These are phyloP conservation scores for Clarias macrocephalus DNA, from an alignment of 2,113 vertebrate species.

Conservation along the genomic window DNA sequence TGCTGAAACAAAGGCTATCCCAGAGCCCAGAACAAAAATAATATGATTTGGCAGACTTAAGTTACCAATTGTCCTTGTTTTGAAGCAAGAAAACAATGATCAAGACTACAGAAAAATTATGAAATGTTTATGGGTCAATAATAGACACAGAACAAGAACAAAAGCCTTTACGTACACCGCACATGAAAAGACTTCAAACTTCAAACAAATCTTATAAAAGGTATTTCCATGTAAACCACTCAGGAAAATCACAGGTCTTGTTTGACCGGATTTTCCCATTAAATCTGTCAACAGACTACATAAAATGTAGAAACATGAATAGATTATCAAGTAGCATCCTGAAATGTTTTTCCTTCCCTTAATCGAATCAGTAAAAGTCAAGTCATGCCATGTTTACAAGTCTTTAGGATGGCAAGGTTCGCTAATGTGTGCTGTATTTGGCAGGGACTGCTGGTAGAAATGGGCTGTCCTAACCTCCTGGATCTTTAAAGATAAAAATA, in stretches of 20 bases:
- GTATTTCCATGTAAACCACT: neutral
- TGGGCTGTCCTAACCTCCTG: neutral
- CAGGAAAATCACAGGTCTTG: neutral
- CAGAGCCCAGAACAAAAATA: neutral
- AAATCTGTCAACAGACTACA: neutral
- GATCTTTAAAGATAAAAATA: neutral
- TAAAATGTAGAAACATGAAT: neutral
- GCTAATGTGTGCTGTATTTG: neutral
- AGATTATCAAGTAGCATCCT: neutral
- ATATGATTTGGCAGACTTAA: neutral
- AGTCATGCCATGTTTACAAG: neutral
- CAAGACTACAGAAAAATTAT: neutral
- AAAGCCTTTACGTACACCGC: neutral
- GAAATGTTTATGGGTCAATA: neutral
- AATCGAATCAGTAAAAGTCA: neutral
- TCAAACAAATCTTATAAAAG: neutral
- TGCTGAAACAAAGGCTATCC: conserved; percentile 2
- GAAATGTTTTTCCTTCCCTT: neutral
- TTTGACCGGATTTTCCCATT: neutral
- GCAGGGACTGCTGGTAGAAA: neutral
- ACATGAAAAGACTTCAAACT: neutral
- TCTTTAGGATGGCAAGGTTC: neutral
- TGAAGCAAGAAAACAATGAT: neutral
- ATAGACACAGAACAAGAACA: neutral
- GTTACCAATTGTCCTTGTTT: neutral